These are phyloP conservation scores for Toxotes chatareus DNA, from an alignment of 2,113 vertebrate species.

Conservation along the genomic window DNA sequence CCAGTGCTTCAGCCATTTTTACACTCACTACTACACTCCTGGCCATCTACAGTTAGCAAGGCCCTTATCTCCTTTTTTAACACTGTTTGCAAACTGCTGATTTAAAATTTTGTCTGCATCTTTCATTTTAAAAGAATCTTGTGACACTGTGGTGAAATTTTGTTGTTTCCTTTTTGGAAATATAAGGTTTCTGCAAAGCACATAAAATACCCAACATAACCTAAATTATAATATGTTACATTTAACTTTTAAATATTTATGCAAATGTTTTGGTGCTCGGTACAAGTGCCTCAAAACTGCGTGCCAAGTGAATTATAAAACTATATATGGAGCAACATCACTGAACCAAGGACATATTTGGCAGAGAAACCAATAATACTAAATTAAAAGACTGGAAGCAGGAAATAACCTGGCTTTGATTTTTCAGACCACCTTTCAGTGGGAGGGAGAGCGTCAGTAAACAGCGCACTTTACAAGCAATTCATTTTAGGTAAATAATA, in stretches of 20 bases:
- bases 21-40: conserved; percentile 17
- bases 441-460: neutral
- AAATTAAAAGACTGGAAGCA: conserved; percentile 17
- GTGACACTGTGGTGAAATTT: no score
- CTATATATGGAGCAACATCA: conserved; percentile 4
- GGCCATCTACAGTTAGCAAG: neutral
- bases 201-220: neutral
- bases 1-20: conserved; percentile 7
- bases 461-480: conserved; percentile 3
- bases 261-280: conserved; percentile 2
- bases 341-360: neutral
- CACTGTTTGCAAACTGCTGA: neutral
- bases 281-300: neutral
- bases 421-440: conserved; percentile 10
- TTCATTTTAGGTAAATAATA: conserved; percentile 25
- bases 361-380: conserved; percentile 7
- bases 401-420: conserved; percentile 12
- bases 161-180: neutral
- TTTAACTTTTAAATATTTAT: conserved; percentile 20
- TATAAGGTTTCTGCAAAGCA: neutral
- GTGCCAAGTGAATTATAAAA: conserved; percentile 24
- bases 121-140: neutral
- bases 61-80: neutral
- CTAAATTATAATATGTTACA: conserved; percentile 6
- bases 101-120: neutral